phyloP scores from a whole-genome alignment of 2,888 invertebrate genomes.

The Sphaerophoria rueppellii region DNA sequence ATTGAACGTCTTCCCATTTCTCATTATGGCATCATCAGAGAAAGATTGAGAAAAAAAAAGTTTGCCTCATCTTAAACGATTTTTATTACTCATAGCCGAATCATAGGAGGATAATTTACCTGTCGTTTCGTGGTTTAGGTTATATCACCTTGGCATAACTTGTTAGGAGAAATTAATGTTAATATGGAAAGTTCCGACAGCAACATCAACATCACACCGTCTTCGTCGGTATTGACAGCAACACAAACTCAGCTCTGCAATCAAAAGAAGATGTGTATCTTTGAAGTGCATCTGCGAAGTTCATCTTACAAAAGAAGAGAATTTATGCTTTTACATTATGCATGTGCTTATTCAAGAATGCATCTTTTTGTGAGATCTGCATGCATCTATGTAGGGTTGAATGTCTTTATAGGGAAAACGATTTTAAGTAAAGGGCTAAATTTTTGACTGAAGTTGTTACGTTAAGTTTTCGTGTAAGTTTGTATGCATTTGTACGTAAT shows the following conservation, averaged over 20 bases:
- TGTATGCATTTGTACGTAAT: no score
- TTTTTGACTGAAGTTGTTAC: no score
- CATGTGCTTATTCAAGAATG: neutral
- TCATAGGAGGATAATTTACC: conserved; percentile 3
- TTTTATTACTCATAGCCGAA: conserved; percentile 42
- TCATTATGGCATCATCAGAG: no score
- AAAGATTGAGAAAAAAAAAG: neutral
- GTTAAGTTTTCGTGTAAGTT: no score
- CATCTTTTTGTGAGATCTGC: no score
- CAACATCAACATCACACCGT: neutral
- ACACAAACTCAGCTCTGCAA: neutral
- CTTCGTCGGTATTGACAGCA: conserved; percentile 5
- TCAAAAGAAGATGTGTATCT: conserved; percentile 13
- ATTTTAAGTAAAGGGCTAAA: no score
- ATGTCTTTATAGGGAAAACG: no score
- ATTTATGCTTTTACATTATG: neutral
- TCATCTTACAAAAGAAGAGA: conserved; percentile 5
- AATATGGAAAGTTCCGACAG: conserved; percentile 62
- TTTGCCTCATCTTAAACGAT: conserved; percentile 19
- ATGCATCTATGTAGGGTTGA: no score
- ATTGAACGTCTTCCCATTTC: neutral
- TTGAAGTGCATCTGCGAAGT: conserved; percentile 14
- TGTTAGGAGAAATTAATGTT: conserved; percentile 59
- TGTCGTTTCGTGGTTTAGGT: neutral
- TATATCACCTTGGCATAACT: conserved; percentile 59